Conservation (phyloP, 2,113 vertebrate species). For the Scophthalmus maximus region DNA sequence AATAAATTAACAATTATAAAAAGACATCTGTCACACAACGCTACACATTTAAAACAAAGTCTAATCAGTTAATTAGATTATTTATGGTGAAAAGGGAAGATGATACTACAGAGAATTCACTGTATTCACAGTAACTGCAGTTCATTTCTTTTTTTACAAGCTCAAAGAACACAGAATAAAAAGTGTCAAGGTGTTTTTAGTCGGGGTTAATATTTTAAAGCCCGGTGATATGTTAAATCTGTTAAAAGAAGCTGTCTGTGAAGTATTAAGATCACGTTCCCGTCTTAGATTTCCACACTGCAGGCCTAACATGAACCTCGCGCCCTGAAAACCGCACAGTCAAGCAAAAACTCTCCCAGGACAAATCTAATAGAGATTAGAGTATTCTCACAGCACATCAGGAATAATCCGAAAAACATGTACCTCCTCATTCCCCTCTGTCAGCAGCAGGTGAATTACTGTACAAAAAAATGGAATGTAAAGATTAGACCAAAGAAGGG, state of each 20-base stretch:
- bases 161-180: neutral
- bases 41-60: slow-evolving; percentile 26
- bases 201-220: slow-evolving; percentile 27
- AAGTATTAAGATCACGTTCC: slow-evolving; percentile 20
- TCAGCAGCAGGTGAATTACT: slow-evolving; percentile 71
- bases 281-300: slow-evolving; percentile 7
- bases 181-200: slow-evolving; percentile 16
- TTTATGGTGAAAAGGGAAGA: slow-evolving; percentile 4
- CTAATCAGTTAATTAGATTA: neutral
- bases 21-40: slow-evolving; percentile 52
- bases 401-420: slow-evolving; percentile 68
- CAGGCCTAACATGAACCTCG: neutral
- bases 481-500: slow-evolving; percentile 49
- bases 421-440: slow-evolving; percentile 57
- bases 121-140: neutral
- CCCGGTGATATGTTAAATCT: slow-evolving; percentile 25
- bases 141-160: neutral
- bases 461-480: slow-evolving; percentile 3
- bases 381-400: slow-evolving; percentile 61
- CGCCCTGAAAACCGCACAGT: slow-evolving; percentile 46
- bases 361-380: slow-evolving; percentile 71
- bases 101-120: neutral
- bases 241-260: slow-evolving; percentile 25
- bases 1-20: too few species aligned
- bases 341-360: slow-evolving; percentile 46